These are phyloP conservation scores for Argyrosomus japonicus DNA, from an alignment of 2,113 vertebrate genomes.

Conservation along the genomic window DNA sequence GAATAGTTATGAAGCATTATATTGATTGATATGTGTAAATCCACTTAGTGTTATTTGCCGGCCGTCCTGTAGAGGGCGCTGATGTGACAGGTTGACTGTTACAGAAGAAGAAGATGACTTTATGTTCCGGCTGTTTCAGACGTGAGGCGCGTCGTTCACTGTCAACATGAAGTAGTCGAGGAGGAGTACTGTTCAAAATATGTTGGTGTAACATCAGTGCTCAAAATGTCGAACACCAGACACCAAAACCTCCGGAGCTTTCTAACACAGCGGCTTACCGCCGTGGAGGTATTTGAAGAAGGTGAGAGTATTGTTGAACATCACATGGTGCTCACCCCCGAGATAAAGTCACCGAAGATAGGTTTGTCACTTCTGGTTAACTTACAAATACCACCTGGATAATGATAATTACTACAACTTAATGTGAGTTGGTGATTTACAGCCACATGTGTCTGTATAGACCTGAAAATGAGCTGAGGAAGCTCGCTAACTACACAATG, in stretches of 20 bases:
- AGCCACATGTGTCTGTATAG: background rate
- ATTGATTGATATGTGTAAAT: no score
- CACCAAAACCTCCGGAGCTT: conserved; percentile 20
- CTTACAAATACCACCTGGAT: background rate
- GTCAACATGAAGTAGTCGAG: no score
- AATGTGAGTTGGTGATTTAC: background rate
- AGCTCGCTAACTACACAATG: background rate
- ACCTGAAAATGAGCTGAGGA: background rate
- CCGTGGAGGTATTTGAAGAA: conserved; percentile 53
- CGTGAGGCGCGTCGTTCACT: background rate
- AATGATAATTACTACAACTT: no score
- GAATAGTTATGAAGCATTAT: no score
- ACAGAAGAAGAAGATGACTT: no score
- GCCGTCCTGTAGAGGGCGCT: no score
- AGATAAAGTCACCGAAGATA: conserved; percentile 51
- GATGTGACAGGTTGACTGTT: no score
- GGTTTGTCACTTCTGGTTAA: conserved; percentile 32
- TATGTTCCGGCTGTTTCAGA: no score
- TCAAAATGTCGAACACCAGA: conserved; percentile 39
- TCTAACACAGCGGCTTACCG: conserved; percentile 55
- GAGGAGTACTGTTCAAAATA: background rate
- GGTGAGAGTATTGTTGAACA: conserved; percentile 52
- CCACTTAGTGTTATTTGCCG: no score
- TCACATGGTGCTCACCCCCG: conserved; percentile 46
- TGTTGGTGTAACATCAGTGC: no score